Base-by-base conservation (phyloP, 1,140 invertebrate species). In the Diorhabda elongata region DNA sequence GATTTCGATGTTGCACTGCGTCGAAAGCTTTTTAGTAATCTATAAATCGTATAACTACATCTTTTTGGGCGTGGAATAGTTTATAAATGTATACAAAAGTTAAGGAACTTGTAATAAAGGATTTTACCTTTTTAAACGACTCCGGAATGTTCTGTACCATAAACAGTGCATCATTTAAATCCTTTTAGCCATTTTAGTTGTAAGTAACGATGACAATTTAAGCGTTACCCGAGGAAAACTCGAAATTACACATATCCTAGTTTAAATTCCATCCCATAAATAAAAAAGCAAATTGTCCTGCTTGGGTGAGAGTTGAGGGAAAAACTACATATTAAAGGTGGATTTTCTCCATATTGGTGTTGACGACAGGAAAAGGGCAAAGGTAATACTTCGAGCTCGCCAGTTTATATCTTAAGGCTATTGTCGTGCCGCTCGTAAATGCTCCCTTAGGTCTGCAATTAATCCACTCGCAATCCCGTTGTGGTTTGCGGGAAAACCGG, bases 321-420 rank as follows among this genome's bases (percentile, higher is more conserved):
- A 64, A 26, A 64, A 64, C 63, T 64, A 64, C 52, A 56, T 57
- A 64, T 64, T 64, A 64, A 64, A 26, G 11, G 43, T 26, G 71
- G 74, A 74, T 74, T 73, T 68, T 68, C 66, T 64, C 69, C 67
- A 76, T 76, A 73, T 76, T 69, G 75, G 73, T 74, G 73, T 76
- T 76, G 75, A 76, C 75, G 73, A 75, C 73, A 70, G 68, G 67
- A 69, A 74, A 66, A 68, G 71, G 64, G 58, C 56, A 57, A 56
- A 64, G 67, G 68, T 71, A 76, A 73, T 74, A 68, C 75, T 70
- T 70, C 70, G 52, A 64, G 52, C 69, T 72, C 66, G 52, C 69
- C 70, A 76, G 73, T 76, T 76, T 76, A 76, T 76, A 73, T 76
- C 72, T 69, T 66, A 26, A 68, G 70, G 74, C 75, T 76, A 76